Base-by-base conservation (phyloP, 2,888 invertebrate genomes). In the Nomada fucata region DNA sequence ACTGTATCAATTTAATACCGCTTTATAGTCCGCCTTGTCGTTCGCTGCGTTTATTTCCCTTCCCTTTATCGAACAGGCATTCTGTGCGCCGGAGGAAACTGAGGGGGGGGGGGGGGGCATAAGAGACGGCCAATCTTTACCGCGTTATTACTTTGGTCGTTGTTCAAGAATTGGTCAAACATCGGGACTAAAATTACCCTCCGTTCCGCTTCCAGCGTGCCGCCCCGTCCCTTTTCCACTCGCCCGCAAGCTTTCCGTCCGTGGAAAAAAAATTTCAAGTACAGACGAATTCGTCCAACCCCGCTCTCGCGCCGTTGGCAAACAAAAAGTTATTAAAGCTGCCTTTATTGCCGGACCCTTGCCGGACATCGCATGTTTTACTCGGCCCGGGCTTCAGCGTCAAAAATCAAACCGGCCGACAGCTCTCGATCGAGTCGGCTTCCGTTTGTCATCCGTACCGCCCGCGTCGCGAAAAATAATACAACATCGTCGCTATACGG, bases 1-100 rank as follows among this genome's bases (percentile, higher is more conserved):
- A 78, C 79, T 77, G 79, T 88, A 91, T 90, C 88, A 90, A 90
- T 91, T 91, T 91, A 89, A 89, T 90, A 88, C 80, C 83, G 83
- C 72, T 86, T 87, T 84, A 82, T 78, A 65, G 76, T 63, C 61
- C 50, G 15, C 44, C 50, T 55, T 36, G 64, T 57, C 73, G 44
- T 68, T 60, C 18, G 18, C n/a, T 5, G 7, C 44, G 20, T 42
- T 29, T n/a, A 10, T 18, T 2, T 5, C 15, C 23, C 13, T 44
- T 20, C 26, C 50, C 44, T 20, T 26, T 59, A 64, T 59, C 55
- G 71, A 42, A 23, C 53, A 50, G 26, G n/a, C 71, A 29, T 57
- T 64, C 44, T 44, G 53, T 57, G 55, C 55, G 47, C 29, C 29
- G 53, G 26, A 15, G 11, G 60, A 20, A 47, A 23, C 44, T 26